phyloP scores from a whole-genome alignment of 2,797 vertebrate genomes.

The Psittacula derbiana region DNA sequence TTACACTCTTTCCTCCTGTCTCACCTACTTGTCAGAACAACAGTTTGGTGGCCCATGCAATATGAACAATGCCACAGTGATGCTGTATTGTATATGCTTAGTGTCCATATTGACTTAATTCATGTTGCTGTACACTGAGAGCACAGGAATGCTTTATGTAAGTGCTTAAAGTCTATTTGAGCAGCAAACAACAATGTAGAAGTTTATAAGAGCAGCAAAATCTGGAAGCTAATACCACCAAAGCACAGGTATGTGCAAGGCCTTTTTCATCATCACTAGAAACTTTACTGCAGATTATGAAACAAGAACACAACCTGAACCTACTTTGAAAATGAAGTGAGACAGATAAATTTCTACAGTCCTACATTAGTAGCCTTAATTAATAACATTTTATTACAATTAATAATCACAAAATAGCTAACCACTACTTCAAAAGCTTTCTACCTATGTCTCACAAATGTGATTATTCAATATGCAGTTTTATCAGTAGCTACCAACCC shows the following conservation, averaged over 20 bases:
- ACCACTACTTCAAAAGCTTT: not conserved
- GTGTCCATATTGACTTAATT: not conserved
- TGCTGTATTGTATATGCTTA: rapidly evolving
- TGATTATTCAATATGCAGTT: rapidly evolving
- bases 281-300: not conserved
- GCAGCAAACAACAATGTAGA: not conserved
- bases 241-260: rapidly evolving
- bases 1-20: not conserved
- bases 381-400: not conserved
- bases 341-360: rapidly evolving
- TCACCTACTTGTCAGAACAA: not conserved
- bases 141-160: not conserved
- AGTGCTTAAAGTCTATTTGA: not conserved
- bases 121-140: not conserved
- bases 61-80: rapidly evolving
- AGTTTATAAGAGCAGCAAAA: rapidly evolving
- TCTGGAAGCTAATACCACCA: not conserved
- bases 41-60: not conserved
- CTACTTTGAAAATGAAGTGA: not conserved
- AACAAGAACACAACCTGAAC: not conserved
- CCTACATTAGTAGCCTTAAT: rapidly evolving
- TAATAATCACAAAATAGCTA: not conserved
- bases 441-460: not conserved
- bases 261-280: not conserved
- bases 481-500: not conserved